A percentile compares a stretch with the other conserved stretches of the same genome.
phyloP scores from a whole-genome alignment of 2,797 vertebrate species.

The Poliocrania exsul region DNA sequence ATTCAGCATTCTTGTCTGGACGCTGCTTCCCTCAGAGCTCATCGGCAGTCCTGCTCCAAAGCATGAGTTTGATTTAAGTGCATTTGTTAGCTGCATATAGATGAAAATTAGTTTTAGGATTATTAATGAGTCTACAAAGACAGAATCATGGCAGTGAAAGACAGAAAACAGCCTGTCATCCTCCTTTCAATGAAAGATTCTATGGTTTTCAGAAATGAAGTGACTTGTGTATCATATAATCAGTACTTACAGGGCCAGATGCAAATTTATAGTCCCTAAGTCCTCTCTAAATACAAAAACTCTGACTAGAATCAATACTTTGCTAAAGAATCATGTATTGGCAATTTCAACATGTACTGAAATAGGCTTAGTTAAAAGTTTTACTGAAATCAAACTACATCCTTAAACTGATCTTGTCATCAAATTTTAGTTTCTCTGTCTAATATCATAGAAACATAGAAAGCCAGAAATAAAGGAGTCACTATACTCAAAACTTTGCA shows the following conservation, averaged over 20 bases:
- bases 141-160: slow-evolving; percentile 3
- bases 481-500: background rate
- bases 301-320: background rate
- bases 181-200: background rate
- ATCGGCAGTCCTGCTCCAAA: background rate
- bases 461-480: background rate
- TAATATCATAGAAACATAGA: background rate
- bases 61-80: slow-evolving; percentile 2
- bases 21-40: background rate
- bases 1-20: background rate
- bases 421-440: background rate
- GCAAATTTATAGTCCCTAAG: slow-evolving; percentile 1
- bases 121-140: slow-evolving; percentile 1
- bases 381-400: background rate
- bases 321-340: background rate
- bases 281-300: slow-evolving; percentile 25
- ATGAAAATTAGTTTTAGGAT: slow-evolving; percentile 21
- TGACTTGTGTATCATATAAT: slow-evolving; percentile 1
- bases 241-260: background rate
- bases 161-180: background rate
- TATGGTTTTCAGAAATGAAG: background rate
- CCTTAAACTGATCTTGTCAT: background rate
- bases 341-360: background rate
- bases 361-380: background rate
- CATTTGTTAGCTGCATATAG: slow-evolving; percentile 1